Evolutionary conservation across 2,888 invertebrate species (phyloP).

Genomic region (Keiferia lycopersicella): DNA sequence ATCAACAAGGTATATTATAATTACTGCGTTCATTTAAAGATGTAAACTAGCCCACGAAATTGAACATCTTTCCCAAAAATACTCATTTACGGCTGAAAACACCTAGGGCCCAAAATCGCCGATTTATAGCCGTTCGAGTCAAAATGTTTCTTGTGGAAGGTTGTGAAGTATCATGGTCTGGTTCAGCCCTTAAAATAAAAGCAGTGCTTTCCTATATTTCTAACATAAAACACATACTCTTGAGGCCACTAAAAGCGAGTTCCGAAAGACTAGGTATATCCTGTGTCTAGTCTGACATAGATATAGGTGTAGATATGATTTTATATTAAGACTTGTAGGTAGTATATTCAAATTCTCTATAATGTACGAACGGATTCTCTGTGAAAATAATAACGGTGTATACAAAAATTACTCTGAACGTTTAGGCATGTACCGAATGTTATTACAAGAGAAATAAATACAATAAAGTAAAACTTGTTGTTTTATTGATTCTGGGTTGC

Average conservation of each 20-base stretch:
- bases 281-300: slow-evolving; percentile 53
- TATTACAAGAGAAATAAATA: slow-evolving; percentile 64
- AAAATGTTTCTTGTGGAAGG: no score
- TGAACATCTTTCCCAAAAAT: no score
- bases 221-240: neutral
- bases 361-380: slow-evolving; percentile 54
- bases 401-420: slow-evolving; percentile 55
- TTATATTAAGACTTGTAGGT: slow-evolving; percentile 73
- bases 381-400: slow-evolving; percentile 62
- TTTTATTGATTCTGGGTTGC: slow-evolving; percentile 27
- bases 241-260: slow-evolving; percentile 56
- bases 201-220: neutral
- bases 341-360: slow-evolving; percentile 73
- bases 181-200: no score
- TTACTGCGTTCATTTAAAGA: no score
- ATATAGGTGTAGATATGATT: slow-evolving; percentile 75
- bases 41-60: no score
- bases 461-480: slow-evolving; percentile 46
- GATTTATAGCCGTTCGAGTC: no score
- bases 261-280: slow-evolving; percentile 60
- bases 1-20: neutral
- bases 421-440: slow-evolving; percentile 68
- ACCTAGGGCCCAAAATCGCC: no score
- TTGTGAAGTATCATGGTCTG: no score
- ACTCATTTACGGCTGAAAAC: no score